Evolutionary conservation across 2,113 vertebrate species (phyloP).

Genomic region (Thalassoma bifasciatum): DNA sequence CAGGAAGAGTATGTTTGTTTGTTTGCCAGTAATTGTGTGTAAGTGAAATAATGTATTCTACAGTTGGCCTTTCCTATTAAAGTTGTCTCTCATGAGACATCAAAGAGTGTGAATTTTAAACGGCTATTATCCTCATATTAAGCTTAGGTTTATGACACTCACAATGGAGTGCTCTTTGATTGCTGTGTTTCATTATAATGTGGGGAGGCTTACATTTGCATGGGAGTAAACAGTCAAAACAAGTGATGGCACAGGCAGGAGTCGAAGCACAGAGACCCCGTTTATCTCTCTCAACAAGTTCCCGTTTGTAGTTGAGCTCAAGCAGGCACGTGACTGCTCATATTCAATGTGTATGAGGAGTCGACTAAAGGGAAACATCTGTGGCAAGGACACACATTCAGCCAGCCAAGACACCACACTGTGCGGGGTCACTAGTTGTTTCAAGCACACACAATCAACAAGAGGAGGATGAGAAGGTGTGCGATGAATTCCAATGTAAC

Average conservation of each 20-base stretch:
- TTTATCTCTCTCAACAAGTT: conserved; percentile 52
- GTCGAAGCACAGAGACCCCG: conserved; percentile 28
- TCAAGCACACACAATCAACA: conserved; percentile 7
- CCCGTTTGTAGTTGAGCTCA: conserved; percentile 39
- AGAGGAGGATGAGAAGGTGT: neutral
- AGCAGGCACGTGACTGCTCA: conserved; percentile 14
- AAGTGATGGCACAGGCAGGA: conserved; percentile 14
- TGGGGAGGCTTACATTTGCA: conserved; percentile 42
- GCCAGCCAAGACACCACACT: conserved; percentile 9
- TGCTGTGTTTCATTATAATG: conserved; percentile 51
- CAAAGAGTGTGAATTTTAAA: conserved; percentile 67
- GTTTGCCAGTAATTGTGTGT: conserved; percentile 17
- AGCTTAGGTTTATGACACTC: conserved; percentile 55
- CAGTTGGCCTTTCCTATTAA: conserved; percentile 54
- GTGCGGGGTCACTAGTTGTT: neutral
- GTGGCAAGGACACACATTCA: conserved; percentile 9
- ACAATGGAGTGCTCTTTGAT: conserved; percentile 61
- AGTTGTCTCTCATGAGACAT: conserved; percentile 60
- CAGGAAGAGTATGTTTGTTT: conserved; percentile 42
- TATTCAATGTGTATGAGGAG: neutral
- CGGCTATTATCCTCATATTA: conserved; percentile 62
- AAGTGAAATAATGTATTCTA: conserved; percentile 59
- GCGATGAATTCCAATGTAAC: conserved; percentile 41
- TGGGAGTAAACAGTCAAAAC: conserved; percentile 42
- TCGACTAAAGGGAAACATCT: conserved; percentile 24